A percentile compares a stretch with the other conserved stretches of the same genome.
These are phyloP conservation scores for Agrilus planipennis DNA, from an alignment of 1,140 invertebrate genomes.

Conservation along the genomic window DNA sequence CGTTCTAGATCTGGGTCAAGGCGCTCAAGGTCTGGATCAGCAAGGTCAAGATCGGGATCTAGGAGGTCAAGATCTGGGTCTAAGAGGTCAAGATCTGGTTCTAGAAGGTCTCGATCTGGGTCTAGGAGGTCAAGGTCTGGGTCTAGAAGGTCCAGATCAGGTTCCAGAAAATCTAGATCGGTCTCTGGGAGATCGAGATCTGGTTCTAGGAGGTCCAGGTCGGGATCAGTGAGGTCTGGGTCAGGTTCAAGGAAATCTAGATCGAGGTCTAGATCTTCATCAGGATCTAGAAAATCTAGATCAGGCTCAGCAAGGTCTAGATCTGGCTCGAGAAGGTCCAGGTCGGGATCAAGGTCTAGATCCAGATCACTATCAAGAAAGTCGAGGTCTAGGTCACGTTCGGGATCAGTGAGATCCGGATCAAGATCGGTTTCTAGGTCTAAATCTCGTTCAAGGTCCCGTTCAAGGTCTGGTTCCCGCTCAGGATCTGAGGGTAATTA, in stretches of 20 bases:
- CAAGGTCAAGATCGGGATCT: conserved; percentile 33
- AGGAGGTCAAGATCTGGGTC: conserved; percentile 32
- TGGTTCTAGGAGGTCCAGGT: conserved; percentile 29
- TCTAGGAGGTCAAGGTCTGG: conserved; percentile 29
- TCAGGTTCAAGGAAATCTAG: conserved; percentile 34
- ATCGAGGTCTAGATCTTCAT: conserved; percentile 32
- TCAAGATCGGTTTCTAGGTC: conserved; percentile 19
- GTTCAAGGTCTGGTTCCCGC: conserved; percentile 19
- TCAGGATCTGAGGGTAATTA: conserved; percentile 15
- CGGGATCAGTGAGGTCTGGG: conserved; percentile 22
- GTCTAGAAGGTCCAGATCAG: conserved; percentile 32
- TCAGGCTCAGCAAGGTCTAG: conserved; percentile 24
- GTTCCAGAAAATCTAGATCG: conserved; percentile 32
- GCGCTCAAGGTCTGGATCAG: conserved; percentile 31
- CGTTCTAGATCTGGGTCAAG: conserved; percentile 26
- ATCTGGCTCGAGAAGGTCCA: conserved; percentile 14
- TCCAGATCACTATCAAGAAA: too few relatives aligned
- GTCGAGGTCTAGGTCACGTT: conserved; percentile 16
- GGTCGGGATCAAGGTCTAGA: conserved; percentile 23
- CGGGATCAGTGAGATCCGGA: conserved; percentile 13
- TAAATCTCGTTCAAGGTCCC: conserved; percentile 10
- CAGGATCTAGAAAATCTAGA: conserved; percentile 25
- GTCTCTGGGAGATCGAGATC: conserved; percentile 27
- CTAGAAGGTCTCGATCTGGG: conserved; percentile 28
- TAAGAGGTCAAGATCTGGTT: conserved; percentile 24